Evolutionary conservation across 2,888 invertebrate genomes (phyloP).

Genomic region (Hyalella azteca): DNA sequence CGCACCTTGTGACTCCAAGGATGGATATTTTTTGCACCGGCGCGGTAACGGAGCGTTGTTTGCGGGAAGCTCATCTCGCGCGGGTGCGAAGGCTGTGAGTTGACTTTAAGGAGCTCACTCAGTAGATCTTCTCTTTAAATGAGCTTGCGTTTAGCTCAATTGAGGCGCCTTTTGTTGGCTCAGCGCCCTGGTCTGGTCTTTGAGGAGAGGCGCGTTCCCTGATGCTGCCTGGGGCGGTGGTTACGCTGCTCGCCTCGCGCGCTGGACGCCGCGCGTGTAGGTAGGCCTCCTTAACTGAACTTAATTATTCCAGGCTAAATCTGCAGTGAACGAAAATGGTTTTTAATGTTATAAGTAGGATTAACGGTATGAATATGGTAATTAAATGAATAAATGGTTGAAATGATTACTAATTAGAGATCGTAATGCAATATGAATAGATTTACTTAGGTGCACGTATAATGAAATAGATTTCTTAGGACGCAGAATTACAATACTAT

Average conservation of each 20-base stretch:
- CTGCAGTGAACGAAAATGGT: too few species aligned
- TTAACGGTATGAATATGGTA: too few species aligned
- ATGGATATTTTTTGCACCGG: slow-evolving; percentile 10
- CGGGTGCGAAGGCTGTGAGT: not conserved
- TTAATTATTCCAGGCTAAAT: too few species aligned
- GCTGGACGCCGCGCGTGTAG: not conserved
- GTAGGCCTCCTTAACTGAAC: not conserved
- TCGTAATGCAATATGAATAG: too few species aligned
- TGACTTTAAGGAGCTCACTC: slow-evolving; percentile 9
- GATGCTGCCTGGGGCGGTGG: not conserved
- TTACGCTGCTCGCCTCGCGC: not conserved
- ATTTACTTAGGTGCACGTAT: too few species aligned
- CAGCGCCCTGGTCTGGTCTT: not conserved
- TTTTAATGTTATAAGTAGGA: not conserved
- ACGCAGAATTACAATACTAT: too few species aligned
- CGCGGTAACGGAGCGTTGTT: slow-evolving; percentile 12
- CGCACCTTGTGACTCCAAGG: too few species aligned
- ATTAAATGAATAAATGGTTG: too few species aligned
- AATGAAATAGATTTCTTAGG: too few species aligned
- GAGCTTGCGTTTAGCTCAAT: slow-evolving; percentile 24
- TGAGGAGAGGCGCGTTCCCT: not conserved
- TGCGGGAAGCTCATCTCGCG: not conserved
- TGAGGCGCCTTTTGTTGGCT: not conserved
- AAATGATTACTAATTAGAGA: too few species aligned
- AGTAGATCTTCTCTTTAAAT: slow-evolving; percentile 15